These are phyloP conservation scores for Cataglyphis cursor DNA, from an alignment of 2,888 invertebrate genomes.

Conservation along the genomic window DNA sequence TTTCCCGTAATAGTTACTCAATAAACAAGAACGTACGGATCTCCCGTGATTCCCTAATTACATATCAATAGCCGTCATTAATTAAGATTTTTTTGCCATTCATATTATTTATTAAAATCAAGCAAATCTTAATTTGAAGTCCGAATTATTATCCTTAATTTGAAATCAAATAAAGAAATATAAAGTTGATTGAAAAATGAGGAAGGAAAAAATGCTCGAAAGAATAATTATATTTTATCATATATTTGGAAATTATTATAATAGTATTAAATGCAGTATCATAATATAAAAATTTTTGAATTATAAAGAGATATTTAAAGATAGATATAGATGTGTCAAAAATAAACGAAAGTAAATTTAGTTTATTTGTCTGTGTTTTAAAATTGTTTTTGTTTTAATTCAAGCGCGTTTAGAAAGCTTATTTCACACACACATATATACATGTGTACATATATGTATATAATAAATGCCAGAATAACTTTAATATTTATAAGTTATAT, in stretches of 20 bases:
- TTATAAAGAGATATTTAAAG: neutral
- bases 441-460: neutral
- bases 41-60: slow-evolving; percentile 8
- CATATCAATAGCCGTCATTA: neutral
- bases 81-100: slow-evolving; percentile 11
- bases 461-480: neutral
- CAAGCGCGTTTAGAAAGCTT: neutral
- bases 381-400: neutral
- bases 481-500: slow-evolving; percentile 21
- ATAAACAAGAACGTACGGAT: slow-evolving; percentile 54
- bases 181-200: neutral
- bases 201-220: neutral
- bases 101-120: slow-evolving; percentile 15
- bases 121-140: neutral
- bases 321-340: neutral
- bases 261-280: neutral
- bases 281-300: neutral
- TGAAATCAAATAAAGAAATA: neutral
- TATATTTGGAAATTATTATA: neutral
- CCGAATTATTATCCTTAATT: too few species aligned
- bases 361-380: neutral
- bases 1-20: slow-evolving; percentile 72
- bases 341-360: neutral
- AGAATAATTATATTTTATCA: neutral
- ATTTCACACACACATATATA: neutral